A percentile compares a stretch with the other conserved stretches of the same genome.
Conservation (phyloP, 2,113 vertebrate genomes). For the Uria lomvia region DNA sequence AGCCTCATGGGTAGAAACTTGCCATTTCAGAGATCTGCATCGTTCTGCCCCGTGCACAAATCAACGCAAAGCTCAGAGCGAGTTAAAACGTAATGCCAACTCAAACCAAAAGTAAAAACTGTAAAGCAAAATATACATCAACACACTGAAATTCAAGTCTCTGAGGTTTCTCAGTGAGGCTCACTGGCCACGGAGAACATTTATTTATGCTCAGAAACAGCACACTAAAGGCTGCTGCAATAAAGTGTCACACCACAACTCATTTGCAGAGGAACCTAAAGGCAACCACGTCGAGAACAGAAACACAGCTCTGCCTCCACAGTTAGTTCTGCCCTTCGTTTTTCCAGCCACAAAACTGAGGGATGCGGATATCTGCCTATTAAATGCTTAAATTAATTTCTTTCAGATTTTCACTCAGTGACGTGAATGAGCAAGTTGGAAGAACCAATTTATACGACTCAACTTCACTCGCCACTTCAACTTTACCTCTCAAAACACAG, state of each 20-base stretch:
- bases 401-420: not conserved
- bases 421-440: accelerated
- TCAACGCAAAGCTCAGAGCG: accelerated
- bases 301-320: not conserved
- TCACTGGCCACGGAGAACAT: accelerated
- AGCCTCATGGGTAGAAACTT: not conserved
- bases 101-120: not conserved
- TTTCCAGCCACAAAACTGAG: no score
- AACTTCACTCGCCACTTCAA: not conserved
- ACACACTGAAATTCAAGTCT: not conserved
- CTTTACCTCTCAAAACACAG: not conserved
- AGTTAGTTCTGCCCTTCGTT: not conserved
- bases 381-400: not conserved
- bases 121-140: not conserved
- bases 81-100: not conserved
- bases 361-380: accelerated
- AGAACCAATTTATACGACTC: accelerated
- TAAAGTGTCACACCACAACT: not conserved
- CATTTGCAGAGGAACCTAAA: not conserved
- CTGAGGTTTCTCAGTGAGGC: not conserved
- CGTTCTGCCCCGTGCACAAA: accelerated
- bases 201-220: not conserved
- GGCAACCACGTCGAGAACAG: not conserved
- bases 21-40: not conserved
- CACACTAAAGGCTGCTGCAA: not conserved